phyloP scores from a whole-genome alignment of 2,113 vertebrate species.

The Ictalurus furcatus region DNA sequence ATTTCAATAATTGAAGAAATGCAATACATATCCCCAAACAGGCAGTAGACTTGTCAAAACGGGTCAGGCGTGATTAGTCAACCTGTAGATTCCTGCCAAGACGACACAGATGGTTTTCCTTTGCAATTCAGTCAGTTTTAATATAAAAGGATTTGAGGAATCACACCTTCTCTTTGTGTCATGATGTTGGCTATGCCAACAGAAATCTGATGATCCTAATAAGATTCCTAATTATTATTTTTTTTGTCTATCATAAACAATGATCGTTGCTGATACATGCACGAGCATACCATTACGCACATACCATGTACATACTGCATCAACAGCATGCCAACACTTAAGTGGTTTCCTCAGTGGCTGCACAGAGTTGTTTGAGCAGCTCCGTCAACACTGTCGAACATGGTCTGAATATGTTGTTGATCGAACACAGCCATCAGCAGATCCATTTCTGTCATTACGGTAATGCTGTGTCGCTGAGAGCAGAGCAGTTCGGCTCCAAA shows the following conservation, averaged over 20 bases:
- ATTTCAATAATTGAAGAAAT: not conserved
- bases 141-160: not conserved
- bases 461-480: slow-evolving; percentile 15
- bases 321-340: not conserved
- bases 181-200: not conserved
- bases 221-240: not conserved
- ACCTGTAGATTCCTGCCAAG: slow-evolving; percentile 19
- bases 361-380: not conserved
- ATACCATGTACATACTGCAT: not conserved
- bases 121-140: not conserved
- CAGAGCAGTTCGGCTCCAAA: not conserved
- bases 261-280: not conserved
- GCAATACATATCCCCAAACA: not conserved
- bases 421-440: not conserved
- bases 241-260: not conserved
- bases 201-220: not conserved
- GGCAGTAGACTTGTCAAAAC: slow-evolving; percentile 8
- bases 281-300: not conserved
- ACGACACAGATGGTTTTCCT: slow-evolving; percentile 4
- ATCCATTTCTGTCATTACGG: slow-evolving; percentile 9
- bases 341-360: not conserved
- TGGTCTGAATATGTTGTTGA: not conserved
- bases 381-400: not conserved
- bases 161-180: not conserved
- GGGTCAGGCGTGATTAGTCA: slow-evolving; percentile 19